phyloP scores from a whole-genome alignment of 2,888 invertebrate species.

The Dilophus febrilis region DNA sequence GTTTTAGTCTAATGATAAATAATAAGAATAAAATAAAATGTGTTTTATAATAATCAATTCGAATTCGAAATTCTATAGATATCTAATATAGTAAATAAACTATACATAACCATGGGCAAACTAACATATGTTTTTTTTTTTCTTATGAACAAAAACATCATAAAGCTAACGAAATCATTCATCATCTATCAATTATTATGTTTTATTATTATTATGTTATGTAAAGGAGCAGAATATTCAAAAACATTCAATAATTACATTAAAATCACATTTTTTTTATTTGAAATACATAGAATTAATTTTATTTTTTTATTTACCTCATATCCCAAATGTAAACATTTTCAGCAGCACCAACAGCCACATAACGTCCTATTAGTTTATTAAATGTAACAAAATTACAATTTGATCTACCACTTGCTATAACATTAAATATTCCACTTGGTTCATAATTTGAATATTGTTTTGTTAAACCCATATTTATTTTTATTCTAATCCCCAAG shows the following conservation, averaged over 20 bases:
- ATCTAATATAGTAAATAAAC: too few species aligned
- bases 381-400: constrained; percentile 59
- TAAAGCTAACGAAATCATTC: constrained; percentile 1
- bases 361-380: constrained; percentile 62
- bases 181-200: constrained; percentile 1
- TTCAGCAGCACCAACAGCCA: constrained; percentile 87
- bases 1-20: too few species aligned
- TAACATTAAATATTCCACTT: constrained; percentile 72
- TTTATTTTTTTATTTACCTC: constrained; percentile 58
- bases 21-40: too few species aligned
- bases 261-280: too few species aligned
- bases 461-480: constrained; percentile 71
- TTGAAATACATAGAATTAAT: too few species aligned
- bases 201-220: too few species aligned
- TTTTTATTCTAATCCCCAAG: too few species aligned
- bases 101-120: too few species aligned
- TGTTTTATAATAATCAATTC: too few species aligned
- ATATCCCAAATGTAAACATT: constrained; percentile 91
- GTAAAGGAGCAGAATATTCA: too few species aligned
- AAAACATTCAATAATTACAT: too few species aligned
- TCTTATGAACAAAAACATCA: not conserved
- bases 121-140: constrained; percentile 17
- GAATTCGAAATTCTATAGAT: too few species aligned
- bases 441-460: constrained; percentile 83
- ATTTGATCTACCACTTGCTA: constrained; percentile 66